phyloP scores from a whole-genome alignment of 2,797 vertebrate species.

The Pantherophis vulpinus region DNA sequence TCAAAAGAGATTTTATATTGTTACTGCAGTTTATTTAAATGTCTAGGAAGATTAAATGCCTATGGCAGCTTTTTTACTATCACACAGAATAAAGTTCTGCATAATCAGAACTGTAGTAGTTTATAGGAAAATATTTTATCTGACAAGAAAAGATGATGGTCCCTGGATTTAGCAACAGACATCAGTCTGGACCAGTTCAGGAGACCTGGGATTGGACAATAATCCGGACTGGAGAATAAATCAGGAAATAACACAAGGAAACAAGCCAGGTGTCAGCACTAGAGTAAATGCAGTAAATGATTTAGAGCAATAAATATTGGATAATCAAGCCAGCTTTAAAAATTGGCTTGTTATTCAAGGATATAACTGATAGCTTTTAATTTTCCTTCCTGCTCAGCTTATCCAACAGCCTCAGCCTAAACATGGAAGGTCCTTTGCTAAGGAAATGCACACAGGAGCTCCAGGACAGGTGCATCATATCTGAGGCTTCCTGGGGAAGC shows the following conservation, averaged over 20 bases:
- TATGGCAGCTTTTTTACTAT: neutral
- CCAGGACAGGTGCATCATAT: neutral
- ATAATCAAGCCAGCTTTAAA: neutral
- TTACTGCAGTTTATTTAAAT: neutral
- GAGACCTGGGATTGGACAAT: neutral
- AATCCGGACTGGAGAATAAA: neutral
- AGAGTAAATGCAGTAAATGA: neutral
- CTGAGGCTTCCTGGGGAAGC: neutral
- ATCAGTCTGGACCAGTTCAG: neutral
- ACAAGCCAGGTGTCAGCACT: neutral
- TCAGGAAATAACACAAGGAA: neutral
- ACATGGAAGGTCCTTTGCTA: neutral
- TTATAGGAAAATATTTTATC: neutral
- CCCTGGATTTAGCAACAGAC: neutral
- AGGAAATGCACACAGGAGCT: neutral
- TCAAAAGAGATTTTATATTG: neutral
- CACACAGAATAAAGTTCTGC: neutral
- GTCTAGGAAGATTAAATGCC: neutral
- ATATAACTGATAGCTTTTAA: neutral
- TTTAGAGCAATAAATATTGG: neutral
- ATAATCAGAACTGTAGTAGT: neutral
- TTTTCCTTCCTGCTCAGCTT: neutral
- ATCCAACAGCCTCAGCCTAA: neutral
- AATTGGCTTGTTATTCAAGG: neutral
- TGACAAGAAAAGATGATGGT: neutral